These are phyloP conservation scores for Zophobas atratus DNA, from an alignment of 1,140 invertebrate genomes.

Conservation along the genomic window DNA sequence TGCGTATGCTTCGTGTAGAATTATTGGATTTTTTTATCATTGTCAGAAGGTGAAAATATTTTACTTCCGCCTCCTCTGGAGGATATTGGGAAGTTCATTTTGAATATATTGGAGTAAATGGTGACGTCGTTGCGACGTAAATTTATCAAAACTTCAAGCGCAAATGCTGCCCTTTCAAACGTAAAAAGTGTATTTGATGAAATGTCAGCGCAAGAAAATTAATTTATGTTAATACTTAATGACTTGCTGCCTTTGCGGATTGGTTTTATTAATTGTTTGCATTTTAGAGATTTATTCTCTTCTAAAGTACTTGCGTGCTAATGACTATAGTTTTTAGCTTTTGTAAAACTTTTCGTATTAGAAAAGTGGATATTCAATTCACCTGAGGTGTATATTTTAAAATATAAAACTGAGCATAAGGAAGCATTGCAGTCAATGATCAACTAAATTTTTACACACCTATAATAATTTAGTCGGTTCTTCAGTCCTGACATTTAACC, in stretches of 20 bases:
- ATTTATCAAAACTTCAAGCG: conserved; percentile 35
- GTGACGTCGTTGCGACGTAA: conserved; percentile 19
- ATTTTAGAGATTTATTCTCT: too few relatives aligned
- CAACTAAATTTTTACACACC: too few relatives aligned
- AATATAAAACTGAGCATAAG: too few relatives aligned
- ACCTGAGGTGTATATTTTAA: too few relatives aligned
- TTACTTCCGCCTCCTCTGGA: conserved; percentile 7
- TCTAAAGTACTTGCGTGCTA: too few relatives aligned
- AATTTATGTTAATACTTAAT: neutral
- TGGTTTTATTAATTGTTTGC: too few relatives aligned
- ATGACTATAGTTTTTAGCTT: too few relatives aligned
- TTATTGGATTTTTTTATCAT: neutral
- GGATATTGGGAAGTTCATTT: conserved; percentile 15
- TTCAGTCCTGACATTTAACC: too few relatives aligned
- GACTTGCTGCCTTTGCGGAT: neutral
- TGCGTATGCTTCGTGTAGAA: neutral
- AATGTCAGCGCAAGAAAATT: conserved; percentile 9
- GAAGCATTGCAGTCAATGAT: too few relatives aligned
- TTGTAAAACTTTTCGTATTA: too few relatives aligned
- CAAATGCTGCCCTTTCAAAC: conserved; percentile 13
- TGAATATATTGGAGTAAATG: conserved; percentile 17
- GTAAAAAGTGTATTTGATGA: conserved; percentile 9
- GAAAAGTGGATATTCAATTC: too few relatives aligned
- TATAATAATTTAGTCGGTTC: too few relatives aligned
- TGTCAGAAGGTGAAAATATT: conserved; percentile 23